Evolutionary conservation across 2,113 vertebrate genomes (phyloP).

Genomic region (Cygnus buccinator): DNA sequence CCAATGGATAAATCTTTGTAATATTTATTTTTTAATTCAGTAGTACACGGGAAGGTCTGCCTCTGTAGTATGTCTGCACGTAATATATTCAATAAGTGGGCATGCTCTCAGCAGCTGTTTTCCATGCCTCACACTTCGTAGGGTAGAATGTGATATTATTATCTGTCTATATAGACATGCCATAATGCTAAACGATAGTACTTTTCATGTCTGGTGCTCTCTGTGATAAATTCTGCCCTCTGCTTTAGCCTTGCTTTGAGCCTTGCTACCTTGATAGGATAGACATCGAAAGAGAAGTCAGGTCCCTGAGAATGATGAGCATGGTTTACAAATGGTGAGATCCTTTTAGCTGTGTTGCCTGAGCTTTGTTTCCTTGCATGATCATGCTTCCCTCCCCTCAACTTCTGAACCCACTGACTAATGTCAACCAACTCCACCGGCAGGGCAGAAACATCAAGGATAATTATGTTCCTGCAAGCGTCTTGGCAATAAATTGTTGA

Average conservation of each 20-base stretch:
- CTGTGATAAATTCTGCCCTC: background rate
- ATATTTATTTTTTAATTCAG: background rate
- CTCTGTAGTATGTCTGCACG: background rate
- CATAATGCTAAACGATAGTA: background rate
- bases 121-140: background rate
- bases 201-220: background rate
- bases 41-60: background rate
- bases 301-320: background rate
- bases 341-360: background rate
- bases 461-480: conserved; percentile 12
- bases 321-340: background rate
- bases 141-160: background rate
- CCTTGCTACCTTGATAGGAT: background rate
- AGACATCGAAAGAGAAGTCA: background rate
- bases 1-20: background rate
- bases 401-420: background rate
- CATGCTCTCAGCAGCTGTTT: background rate
- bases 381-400: background rate
- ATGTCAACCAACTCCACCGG: background rate
- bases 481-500: background rate
- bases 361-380: background rate
- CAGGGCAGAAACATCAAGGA: conserved; percentile 2
- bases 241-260: background rate
- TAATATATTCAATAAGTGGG: background rate
- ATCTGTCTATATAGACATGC: background rate